phyloP scores from a whole-genome alignment of 2,797 vertebrate genomes.

The Caiman crocodilus region DNA sequence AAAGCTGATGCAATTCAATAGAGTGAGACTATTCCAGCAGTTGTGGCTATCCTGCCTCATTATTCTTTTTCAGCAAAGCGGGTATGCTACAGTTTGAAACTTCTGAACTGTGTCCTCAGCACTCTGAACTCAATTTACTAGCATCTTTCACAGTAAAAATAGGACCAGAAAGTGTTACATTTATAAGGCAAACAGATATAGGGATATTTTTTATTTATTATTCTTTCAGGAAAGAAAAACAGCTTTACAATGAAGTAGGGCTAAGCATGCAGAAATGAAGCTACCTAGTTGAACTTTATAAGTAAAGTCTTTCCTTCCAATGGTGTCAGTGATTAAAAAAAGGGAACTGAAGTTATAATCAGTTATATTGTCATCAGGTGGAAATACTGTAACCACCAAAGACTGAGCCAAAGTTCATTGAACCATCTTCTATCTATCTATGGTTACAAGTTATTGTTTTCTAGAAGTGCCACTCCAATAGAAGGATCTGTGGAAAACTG shows the following conservation, averaged over 20 bases:
- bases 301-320: not conserved
- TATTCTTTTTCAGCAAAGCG: constrained; percentile 76
- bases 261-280: not conserved
- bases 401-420: not conserved
- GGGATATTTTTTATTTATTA: not conserved
- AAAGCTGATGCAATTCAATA: constrained; percentile 77
- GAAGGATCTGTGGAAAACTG: not conserved
- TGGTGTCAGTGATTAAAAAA: constrained; percentile 28
- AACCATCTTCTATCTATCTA: not conserved
- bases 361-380: not conserved
- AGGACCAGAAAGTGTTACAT: not conserved
- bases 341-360: not conserved
- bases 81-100: constrained; percentile 69
- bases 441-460: not conserved
- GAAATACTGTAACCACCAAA: not conserved
- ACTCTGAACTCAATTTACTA: constrained; percentile 80
- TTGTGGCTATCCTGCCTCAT: constrained; percentile 66
- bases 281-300: not conserved
- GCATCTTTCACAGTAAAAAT: constrained; percentile 55
- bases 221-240: not conserved
- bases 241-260: not conserved
- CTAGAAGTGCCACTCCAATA: not conserved
- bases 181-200: not conserved
- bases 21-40: constrained; percentile 72
- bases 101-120: constrained; percentile 79